These are phyloP conservation scores for Ptycholaimellus sp. DNA, from an alignment of 2,888 invertebrate genomes.

Conservation along the genomic window DNA sequence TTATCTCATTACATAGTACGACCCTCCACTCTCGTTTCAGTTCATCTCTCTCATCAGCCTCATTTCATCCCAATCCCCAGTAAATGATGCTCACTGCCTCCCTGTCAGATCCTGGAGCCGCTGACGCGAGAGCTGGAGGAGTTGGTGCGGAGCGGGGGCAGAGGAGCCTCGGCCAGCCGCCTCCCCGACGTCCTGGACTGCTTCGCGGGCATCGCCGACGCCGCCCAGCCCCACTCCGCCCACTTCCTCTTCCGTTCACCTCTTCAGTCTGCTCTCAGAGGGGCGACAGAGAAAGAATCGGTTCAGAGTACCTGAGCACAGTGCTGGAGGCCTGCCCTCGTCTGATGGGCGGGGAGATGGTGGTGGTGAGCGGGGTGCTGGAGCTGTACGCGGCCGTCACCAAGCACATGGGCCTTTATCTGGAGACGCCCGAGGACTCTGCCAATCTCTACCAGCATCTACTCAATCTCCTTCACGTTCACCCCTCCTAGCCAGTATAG, in stretches of 20 bases:
- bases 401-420: constrained; percentile 12
- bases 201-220: constrained; percentile 40
- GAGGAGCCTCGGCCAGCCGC: constrained; percentile 18
- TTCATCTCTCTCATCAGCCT: no score
- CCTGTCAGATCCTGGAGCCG: constrained; percentile 14
- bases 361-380: constrained; percentile 14
- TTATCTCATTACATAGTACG: no score
- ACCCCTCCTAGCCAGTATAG: no score
- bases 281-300: no score
- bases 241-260: constrained; percentile 37
- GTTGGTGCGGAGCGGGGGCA: constrained; percentile 6
- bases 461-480: constrained; percentile 44
- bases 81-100: not conserved
- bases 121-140: constrained; percentile 10
- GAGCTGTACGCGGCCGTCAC: constrained; percentile 14
- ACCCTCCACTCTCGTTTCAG: no score
- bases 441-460: constrained; percentile 44
- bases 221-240: constrained; percentile 34
- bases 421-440: constrained; percentile 25
- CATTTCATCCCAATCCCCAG: no score
- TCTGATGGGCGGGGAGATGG: constrained; percentile 10
- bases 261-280: constrained; percentile 39
- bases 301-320: constrained; percentile 14
- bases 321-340: constrained; percentile 11
- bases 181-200: constrained; percentile 47